phyloP scores from a whole-genome alignment of 2,797 vertebrate species.

The Muraenolepis orangiensis region DNA sequence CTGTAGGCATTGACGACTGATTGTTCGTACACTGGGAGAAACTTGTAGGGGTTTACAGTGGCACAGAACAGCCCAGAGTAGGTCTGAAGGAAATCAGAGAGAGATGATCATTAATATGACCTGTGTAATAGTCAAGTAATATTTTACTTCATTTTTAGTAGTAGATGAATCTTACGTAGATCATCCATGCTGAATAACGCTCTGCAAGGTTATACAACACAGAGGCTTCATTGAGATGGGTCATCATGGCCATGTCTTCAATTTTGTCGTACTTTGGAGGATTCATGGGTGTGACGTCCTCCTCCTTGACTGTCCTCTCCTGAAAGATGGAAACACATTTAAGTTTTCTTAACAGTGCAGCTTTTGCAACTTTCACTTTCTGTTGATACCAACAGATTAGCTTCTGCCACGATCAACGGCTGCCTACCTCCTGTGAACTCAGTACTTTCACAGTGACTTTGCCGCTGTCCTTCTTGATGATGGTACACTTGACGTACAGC shows the following conservation, averaged over 20 bases:
- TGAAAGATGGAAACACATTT: not conserved
- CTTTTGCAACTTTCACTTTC: not conserved
- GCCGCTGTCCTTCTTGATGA: too few relatives aligned
- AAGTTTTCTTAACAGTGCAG: not conserved
- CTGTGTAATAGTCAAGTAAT: too few relatives aligned
- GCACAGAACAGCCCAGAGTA: conserved; percentile 45
- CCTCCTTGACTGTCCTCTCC: conserved; percentile 5
- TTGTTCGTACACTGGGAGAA: conserved; percentile 68
- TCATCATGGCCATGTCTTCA: conserved; percentile 54
- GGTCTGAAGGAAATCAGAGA: not conserved
- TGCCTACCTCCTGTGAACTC: not conserved
- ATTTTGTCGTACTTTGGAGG: conserved; percentile 51
- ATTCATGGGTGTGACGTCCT: conserved; percentile 22
- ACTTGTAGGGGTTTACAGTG: conserved; percentile 63
- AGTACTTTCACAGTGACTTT: too few relatives aligned
- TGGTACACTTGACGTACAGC: not conserved
- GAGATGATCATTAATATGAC: not conserved
- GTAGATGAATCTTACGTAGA: conserved; percentile 35
- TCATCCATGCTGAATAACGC: conserved; percentile 54
- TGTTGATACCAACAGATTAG: not conserved
- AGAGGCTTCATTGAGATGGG: conserved; percentile 54
- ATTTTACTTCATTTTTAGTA: not conserved
- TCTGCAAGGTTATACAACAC: conserved; percentile 55
- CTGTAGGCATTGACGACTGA: conserved; percentile 36
- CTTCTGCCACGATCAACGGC: not conserved